phyloP scores from a whole-genome alignment of 2,888 invertebrate genomes.

The Cryptocheilus praepositus region DNA sequence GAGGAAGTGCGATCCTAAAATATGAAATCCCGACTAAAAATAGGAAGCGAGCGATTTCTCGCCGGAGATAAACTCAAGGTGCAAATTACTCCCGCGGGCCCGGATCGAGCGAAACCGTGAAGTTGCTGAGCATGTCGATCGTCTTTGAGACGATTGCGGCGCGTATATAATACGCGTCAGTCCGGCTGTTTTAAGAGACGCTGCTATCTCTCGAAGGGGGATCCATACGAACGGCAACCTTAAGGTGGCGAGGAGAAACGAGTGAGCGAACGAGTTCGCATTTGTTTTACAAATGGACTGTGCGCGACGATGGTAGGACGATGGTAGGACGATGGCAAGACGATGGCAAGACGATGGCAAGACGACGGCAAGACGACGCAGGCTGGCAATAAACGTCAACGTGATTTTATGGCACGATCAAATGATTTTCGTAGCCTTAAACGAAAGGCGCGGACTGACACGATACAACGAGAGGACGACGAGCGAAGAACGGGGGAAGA shows the following conservation, averaged over 20 bases:
- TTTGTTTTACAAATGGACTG: constrained; percentile 50
- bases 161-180: constrained; percentile 15
- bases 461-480: not conserved
- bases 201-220: not conserved
- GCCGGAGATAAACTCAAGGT: not conserved
- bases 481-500: constrained; percentile 8
- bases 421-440: constrained; percentile 43
- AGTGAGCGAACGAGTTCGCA: constrained; percentile 45
- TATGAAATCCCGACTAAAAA: not conserved
- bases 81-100: too few relatives aligned
- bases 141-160: not conserved
- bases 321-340: too few relatives aligned
- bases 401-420: constrained; percentile 48
- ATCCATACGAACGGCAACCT: constrained; percentile 36
- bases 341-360: not conserved
- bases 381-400: constrained; percentile 48
- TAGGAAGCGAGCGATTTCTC: constrained; percentile 2
- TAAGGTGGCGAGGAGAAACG: constrained; percentile 32
- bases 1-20: not conserved
- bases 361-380: constrained; percentile 24
- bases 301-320: constrained; percentile 34
- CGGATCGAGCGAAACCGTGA: too few relatives aligned
- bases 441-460: constrained; percentile 9
- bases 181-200: constrained; percentile 31
- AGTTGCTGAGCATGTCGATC: constrained; percentile 6